These are phyloP conservation scores for Drosophila funebris DNA, from an alignment of 1,140 invertebrate genomes.

Conservation along the genomic window DNA sequence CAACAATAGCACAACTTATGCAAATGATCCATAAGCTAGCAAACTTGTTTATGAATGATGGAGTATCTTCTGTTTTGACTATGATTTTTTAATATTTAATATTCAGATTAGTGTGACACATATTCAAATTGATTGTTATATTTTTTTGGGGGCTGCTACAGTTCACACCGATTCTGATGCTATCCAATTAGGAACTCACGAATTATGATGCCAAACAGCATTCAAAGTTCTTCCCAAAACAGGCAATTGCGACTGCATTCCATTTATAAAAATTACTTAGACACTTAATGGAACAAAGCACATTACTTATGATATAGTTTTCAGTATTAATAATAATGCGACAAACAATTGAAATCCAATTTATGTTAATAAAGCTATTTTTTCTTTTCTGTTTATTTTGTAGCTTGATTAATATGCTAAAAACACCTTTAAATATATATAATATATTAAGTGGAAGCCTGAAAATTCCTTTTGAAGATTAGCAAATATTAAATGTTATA, in stretches of 20 bases:
- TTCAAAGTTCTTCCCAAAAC: not conserved
- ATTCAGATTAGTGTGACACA: constrained; percentile 29
- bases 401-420: not conserved
- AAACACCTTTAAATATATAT: not conserved
- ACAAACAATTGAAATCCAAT: not conserved
- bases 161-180: constrained; percentile 25
- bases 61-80: constrained; percentile 23
- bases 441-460: not conserved
- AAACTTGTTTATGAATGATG: constrained; percentile 42
- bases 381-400: not conserved
- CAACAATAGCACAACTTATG: constrained; percentile 21
- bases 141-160: constrained; percentile 4
- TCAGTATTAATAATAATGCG: not conserved
- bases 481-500: not conserved
- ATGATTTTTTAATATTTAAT: constrained; percentile 24
- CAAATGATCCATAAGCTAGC: constrained; percentile 13
- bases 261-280: not conserved
- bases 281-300: not conserved
- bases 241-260: not conserved
- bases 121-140: constrained; percentile 21
- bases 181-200: constrained; percentile 2
- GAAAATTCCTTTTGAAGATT: not conserved
- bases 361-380: not conserved
- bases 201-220: constrained; percentile 2
- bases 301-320: constrained; percentile 7